Evolutionary conservation across 2,888 invertebrate species (phyloP), one percentile per base, ranked within the genome.

Genomic region (Timandra comae): DNA sequence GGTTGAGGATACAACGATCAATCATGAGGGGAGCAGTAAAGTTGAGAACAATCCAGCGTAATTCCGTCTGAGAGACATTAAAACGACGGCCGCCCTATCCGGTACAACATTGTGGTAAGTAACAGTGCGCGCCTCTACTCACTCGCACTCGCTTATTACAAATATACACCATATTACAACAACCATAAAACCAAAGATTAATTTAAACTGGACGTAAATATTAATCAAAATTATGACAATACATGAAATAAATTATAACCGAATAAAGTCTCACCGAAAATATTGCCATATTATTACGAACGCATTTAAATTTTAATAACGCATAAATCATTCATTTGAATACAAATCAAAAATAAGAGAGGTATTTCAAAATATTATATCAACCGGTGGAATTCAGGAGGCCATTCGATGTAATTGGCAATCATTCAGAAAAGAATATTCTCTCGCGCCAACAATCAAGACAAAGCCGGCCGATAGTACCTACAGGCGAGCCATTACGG

Each of bases 61-160:
- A 84, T 84, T 85, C 84, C 84, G 82, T 76, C 79, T 65, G 78
- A 78, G 73, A 69, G 82, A 85, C 84, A 84, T 85, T 85, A 85
- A 85, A 81, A 82, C 74, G 69, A 73, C 78, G 64, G 74, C 76
- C 80, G 82, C 82, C 84, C 82, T 82, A 84, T 85, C 84, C 84
- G 84, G 84, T 74, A 81, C 81, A 82, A 85, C 84, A 81, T 66
- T 78, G 84, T 84, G 59, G 70, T 62, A n/a, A n/a, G n/a, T n/a
- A n/a, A 41, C 45, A 46, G 55, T 52, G 49, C 56, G 56, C 51
- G 49, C 48, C 46, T 54, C 55, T 55, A 30, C 36, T 12, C 30
- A 24, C 26, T 29, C 7, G 16, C 30, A 3, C 33, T 20, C 9
- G 24, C 11, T 24, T 5, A 10, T 11, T 24, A 46, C 42, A 38